These are phyloP conservation scores for Setipinna tenuifilis DNA, from an alignment of 2,797 vertebrate genomes.

Conservation along the genomic window DNA sequence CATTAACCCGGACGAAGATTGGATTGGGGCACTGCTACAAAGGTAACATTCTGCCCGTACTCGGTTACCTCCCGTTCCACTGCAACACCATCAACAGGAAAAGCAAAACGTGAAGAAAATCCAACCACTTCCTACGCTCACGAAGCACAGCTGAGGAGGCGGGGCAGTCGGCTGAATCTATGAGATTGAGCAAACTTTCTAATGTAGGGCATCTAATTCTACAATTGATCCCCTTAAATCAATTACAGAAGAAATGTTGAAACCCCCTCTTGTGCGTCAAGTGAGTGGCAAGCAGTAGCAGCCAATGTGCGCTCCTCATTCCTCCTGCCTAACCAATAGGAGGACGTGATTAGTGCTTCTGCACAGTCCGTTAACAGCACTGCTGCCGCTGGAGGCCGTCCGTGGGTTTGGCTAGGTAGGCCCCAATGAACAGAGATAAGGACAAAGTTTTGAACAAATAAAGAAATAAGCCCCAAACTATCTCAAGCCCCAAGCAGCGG, in stretches of 20 bases:
- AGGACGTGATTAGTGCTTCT: slow-evolving; percentile 49
- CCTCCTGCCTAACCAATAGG: slow-evolving; percentile 46
- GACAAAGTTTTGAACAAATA: slow-evolving; percentile 69
- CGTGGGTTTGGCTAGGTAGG: slow-evolving; percentile 70
- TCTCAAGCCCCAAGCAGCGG: neutral
- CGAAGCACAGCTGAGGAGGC: neutral
- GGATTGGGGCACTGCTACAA: slow-evolving; percentile 55
- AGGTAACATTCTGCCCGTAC: slow-evolving; percentile 48
- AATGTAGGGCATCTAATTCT: slow-evolving; percentile 18
- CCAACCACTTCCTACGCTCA: neutral
- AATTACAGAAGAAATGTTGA: slow-evolving; percentile 39
- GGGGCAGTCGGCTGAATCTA: neutral
- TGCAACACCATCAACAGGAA: neutral
- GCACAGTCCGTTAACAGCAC: slow-evolving; percentile 55
- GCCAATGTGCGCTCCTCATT: slow-evolving; percentile 59
- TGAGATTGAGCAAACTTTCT: slow-evolving; percentile 4
- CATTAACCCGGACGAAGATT: slow-evolving; percentile 70
- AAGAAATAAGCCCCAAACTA: slow-evolving; percentile 41
- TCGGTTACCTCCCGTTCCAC: neutral
- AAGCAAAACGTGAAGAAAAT: neutral
- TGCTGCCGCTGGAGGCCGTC: slow-evolving; percentile 59
- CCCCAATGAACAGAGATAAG: slow-evolving; percentile 73
- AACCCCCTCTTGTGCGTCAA: slow-evolving; percentile 43
- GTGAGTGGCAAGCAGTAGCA: slow-evolving; percentile 53
- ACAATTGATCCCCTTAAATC: slow-evolving; percentile 36